These are phyloP conservation scores for Athalia cordata DNA, from an alignment of 2,888 invertebrate species.

Conservation along the genomic window DNA sequence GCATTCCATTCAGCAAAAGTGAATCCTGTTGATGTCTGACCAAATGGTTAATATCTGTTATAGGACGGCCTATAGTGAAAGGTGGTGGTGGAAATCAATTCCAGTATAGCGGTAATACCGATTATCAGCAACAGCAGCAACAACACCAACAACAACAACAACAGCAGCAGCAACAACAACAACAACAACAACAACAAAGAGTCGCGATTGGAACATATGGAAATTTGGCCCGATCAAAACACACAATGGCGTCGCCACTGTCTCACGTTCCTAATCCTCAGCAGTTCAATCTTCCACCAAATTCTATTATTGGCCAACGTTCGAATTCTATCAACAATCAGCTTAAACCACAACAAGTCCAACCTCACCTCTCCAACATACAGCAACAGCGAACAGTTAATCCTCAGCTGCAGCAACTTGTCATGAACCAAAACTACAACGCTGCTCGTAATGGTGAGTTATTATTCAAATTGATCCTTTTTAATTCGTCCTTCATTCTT, in stretches of 20 bases:
- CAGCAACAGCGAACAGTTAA: constrained; percentile 67
- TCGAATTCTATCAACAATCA: constrained; percentile 71
- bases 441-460: constrained; percentile 65
- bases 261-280: constrained; percentile 63
- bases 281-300: constrained; percentile 64
- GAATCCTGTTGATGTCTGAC: neutral
- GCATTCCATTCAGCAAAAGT: neutral
- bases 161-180: constrained; percentile 62
- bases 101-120: constrained; percentile 64
- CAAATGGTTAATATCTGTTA: constrained; percentile 47
- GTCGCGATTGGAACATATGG: constrained; percentile 62
- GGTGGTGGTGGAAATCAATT: constrained; percentile 60
- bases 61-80: constrained; percentile 78
- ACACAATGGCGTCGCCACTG: constrained; percentile 63
- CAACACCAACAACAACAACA: constrained; percentile 68
- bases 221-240: constrained; percentile 68
- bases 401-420: constrained; percentile 62
- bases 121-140: constrained; percentile 64
- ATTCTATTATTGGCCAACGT: constrained; percentile 66
- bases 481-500: too few relatives aligned
- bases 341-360: constrained; percentile 75
- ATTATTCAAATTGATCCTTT: constrained; percentile 4
- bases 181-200: constrained; percentile 64
- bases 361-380: constrained; percentile 70
- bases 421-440: constrained; percentile 67